Base-by-base conservation (phyloP, 2,797 vertebrate genomes). In the Bradypodion ventrale region DNA sequence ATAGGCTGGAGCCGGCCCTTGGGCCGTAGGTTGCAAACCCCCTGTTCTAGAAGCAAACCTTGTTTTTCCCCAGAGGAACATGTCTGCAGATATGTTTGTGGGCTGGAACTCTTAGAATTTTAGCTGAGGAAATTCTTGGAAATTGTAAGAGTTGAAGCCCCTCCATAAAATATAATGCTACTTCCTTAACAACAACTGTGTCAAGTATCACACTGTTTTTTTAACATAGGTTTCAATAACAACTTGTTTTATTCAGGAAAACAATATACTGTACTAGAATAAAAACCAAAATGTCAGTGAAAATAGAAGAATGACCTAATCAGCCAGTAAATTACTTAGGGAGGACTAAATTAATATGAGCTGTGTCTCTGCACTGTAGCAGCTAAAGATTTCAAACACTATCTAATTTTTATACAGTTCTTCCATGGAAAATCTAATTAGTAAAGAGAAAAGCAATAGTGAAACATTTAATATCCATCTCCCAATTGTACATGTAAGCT, bases 321-420 rank as follows among this genome's bases (percentile, higher is more conserved):
- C 90, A 91, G 83, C 72, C 73, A 87, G 87, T 92, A 89, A 93
- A 94, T 90, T 85, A 92, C 85, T 91, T 87, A 80, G 86, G 88
- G 75, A 91, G 88, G 89, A 62, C 75, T 83, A 93, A 88, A 78
- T 93, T 93, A 95, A 92, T 80, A 88, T 90, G 78, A 90, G 93
- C 90, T 88, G 87, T 85, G 73, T 88, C 90, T 90, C 90, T 84
- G 87, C 82, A 93, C 65, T 88, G 72, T 76, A 92, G 78, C 85
- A 79, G 82, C 73, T 75, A 87, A 86, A 46, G 90, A 88, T 87
- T 68, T 91, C 78, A 83, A 83, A 85, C 69, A 84, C 60, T 86
- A 68, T 59, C 42, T 25, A n/a, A 56, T 87, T 94, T 83, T 91
- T 85, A 93, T 78, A 79, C 15, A 83, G 85, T 85, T 93, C 87